A percentile compares a stretch with the other conserved stretches of the same genome.
phyloP scores from a whole-genome alignment of 2,113 vertebrate species.

The Paramisgurnus dabryanus region DNA sequence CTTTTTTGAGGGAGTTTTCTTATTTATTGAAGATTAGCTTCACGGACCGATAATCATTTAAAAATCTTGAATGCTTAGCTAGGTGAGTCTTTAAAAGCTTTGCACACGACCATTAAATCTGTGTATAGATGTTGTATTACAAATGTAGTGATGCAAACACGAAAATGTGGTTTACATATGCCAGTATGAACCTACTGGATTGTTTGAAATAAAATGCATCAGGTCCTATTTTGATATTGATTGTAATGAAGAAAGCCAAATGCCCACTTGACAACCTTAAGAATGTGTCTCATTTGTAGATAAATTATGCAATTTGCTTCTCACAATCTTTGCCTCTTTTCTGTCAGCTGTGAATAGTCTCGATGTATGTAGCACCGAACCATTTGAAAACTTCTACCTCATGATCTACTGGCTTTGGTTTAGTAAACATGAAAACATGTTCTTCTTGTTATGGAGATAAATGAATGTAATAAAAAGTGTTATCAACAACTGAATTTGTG shows the following conservation, averaged over 20 bases:
- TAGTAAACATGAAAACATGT: constrained; percentile 68
- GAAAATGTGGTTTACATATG: constrained; percentile 43
- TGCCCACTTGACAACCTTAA: constrained; percentile 51
- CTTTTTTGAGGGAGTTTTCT: constrained; percentile 58
- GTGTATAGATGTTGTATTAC: constrained; percentile 48
- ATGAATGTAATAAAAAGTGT: constrained; percentile 75
- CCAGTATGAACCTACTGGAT: neutral
- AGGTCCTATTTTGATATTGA: constrained; percentile 25
- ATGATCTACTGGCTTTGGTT: constrained; percentile 72
- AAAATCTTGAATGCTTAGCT: constrained; percentile 60
- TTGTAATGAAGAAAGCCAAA: constrained; percentile 29
- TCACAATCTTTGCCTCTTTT: constrained; percentile 81
- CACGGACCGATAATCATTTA: constrained; percentile 72
- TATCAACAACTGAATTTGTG: constrained; percentile 39
- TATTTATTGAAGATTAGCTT: constrained; percentile 74
- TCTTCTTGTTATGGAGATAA: constrained; percentile 65
- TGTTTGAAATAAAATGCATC: neutral
- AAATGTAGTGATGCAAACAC: constrained; percentile 69
- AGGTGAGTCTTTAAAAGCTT: constrained; percentile 60
- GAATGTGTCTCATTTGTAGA: constrained; percentile 67
- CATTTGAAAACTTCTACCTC: constrained; percentile 92
- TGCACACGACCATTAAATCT: constrained; percentile 61
- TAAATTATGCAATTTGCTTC: constrained; percentile 87
- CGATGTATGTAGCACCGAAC: constrained; percentile 54
- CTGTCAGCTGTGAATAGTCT: constrained; percentile 72